These are phyloP conservation scores for Parochlus steinenii DNA, from an alignment of 2,888 invertebrate species.

Conservation along the genomic window DNA sequence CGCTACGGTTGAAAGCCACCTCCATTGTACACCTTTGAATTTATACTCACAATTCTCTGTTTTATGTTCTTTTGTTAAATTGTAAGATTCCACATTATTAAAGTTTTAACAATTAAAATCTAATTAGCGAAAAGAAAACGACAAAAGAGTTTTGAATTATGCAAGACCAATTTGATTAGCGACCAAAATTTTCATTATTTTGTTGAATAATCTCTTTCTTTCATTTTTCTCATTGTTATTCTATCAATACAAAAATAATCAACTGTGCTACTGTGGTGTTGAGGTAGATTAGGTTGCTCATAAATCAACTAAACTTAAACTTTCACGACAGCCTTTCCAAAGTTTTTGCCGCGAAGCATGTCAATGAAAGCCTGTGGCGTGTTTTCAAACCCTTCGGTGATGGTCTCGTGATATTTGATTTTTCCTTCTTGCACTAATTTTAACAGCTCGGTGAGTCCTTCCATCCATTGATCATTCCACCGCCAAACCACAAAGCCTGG, in stretches of 20 bases:
- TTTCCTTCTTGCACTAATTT: conserved; percentile 51
- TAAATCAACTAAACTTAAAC: conserved; percentile 23
- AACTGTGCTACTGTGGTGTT: neutral
- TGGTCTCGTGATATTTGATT: conserved; percentile 48
- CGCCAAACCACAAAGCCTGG: conserved; percentile 26
- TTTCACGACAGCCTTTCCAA: conserved; percentile 54
- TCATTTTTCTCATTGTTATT: too few species aligned
- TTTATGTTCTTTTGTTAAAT: too few species aligned
- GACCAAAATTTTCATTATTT: too few species aligned
- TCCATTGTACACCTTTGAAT: neutral
- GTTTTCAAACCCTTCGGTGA: conserved; percentile 55
- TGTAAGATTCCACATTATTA: too few species aligned
- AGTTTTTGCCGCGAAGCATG: conserved; percentile 45
- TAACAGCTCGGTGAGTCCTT: conserved; percentile 44
- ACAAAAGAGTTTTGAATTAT: too few species aligned
- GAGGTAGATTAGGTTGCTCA: neutral
- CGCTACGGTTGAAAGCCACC: neutral
- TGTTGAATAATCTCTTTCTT: too few species aligned
- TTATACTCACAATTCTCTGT: neutral
- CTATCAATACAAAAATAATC: too few species aligned
- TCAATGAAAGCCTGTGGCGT: conserved; percentile 51
- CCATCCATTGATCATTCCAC: conserved; percentile 40
- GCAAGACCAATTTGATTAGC: too few species aligned
- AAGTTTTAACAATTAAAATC: too few species aligned
- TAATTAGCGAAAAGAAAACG: too few species aligned